Evolutionary conservation across 2,113 vertebrate species (phyloP).

Genomic region (Cottus gobio): DNA sequence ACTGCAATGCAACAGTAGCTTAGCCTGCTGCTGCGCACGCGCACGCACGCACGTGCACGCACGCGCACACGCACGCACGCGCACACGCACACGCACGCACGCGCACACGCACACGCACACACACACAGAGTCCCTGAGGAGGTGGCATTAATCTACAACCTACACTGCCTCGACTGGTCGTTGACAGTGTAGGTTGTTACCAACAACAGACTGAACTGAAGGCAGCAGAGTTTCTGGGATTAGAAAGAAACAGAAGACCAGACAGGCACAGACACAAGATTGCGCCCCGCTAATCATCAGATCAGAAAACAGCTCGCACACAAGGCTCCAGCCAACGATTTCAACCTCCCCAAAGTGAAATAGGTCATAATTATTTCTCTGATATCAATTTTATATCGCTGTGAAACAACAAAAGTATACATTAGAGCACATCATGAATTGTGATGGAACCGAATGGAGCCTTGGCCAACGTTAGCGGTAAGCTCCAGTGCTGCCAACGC

Average conservation of each 20-base stretch:
- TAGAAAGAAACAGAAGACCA: not conserved
- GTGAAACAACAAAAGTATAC: too few relatives aligned
- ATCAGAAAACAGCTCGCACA: too few relatives aligned
- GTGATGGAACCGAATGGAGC: too few relatives aligned
- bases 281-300: too few relatives aligned
- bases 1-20: constrained; percentile 63
- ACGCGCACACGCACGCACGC: constrained; percentile 4
- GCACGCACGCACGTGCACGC: not conserved
- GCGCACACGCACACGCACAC: constrained; percentile 4
- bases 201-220: constrained; percentile 8
- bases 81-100: not conserved
- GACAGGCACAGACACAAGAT: too few relatives aligned
- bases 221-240: constrained; percentile 4
- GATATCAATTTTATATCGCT: too few relatives aligned
- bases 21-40: constrained; percentile 20
- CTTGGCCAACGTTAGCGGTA: too few relatives aligned
- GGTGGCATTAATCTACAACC: constrained; percentile 43
- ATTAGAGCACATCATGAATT: too few relatives aligned
- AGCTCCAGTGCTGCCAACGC: too few relatives aligned
- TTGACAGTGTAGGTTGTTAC: constrained; percentile 1
- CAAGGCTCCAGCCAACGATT: too few relatives aligned
- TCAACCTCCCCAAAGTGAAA: too few relatives aligned
- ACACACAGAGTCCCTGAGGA: not conserved
- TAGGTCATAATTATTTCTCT: too few relatives aligned
- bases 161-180: not conserved